Evolutionary conservation across 1,140 invertebrate genomes (phyloP).

Genomic region (Aphidius ervi): DNA sequence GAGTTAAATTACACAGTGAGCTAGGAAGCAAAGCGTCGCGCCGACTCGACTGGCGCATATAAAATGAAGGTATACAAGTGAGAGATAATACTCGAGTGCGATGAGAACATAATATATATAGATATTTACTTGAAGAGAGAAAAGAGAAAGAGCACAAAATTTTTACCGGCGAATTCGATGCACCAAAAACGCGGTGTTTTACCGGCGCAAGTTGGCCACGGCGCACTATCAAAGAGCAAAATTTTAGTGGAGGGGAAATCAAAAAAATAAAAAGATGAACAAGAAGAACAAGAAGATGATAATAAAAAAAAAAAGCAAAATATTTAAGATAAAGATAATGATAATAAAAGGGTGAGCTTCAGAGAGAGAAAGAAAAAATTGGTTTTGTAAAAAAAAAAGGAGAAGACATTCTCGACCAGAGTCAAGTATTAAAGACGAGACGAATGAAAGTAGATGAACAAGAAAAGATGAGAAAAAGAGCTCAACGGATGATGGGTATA

Average conservation of each 20-base stretch:
- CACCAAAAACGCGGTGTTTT: conserved; percentile 11
- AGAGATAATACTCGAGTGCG: not conserved
- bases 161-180: conserved; percentile 7
- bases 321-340: not conserved
- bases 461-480: conserved; percentile 7
- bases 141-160: not conserved
- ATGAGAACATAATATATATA: conserved; percentile 1
- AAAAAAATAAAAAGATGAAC: not conserved
- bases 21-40: not conserved
- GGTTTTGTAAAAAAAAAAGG: not conserved
- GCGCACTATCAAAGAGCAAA: conserved; percentile 8
- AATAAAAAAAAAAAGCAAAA: not conserved
- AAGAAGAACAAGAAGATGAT: not conserved
- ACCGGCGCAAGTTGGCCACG: conserved; percentile 8
- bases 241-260: not conserved
- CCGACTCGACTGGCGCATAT: conserved; percentile 13
- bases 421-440: too few relatives aligned
- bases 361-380: not conserved
- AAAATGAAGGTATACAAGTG: conserved; percentile 7
- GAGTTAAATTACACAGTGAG: too few relatives aligned
- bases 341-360: too few relatives aligned
- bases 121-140: not conserved
- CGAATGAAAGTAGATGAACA: not conserved
- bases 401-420: too few relatives aligned
- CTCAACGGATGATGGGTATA: too few relatives aligned